A percentile compares a stretch with the other conserved stretches of the same genome.
Conservation (phyloP, 2,888 invertebrate species). For the Lasioglossum pauxillum region DNA sequence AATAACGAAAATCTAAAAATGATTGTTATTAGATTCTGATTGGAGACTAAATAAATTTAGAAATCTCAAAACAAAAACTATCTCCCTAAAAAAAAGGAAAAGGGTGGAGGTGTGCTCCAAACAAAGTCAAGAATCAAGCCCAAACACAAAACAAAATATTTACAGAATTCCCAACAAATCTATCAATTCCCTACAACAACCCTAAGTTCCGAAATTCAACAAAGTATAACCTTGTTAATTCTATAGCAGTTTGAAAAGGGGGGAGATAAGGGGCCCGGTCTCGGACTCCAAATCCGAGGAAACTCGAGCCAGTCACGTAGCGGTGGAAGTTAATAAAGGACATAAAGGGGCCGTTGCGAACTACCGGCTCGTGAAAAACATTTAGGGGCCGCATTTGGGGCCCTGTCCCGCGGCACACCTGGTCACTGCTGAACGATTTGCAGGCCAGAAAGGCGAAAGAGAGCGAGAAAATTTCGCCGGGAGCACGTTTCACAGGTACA, state of each 20-base stretch:
- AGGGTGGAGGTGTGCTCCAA: neutral
- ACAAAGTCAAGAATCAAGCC: neutral
- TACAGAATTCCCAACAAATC: neutral
- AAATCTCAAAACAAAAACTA: neutral
- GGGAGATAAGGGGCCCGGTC: neutral
- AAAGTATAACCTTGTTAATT: neutral
- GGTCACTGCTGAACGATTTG: conserved; percentile 40
- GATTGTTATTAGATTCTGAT: too few relatives aligned
- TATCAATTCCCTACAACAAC: neutral
- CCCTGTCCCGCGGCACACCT: conserved; percentile 49
- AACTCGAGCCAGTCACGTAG: conserved; percentile 62
- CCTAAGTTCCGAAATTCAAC: neutral
- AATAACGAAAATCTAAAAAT: too few relatives aligned
- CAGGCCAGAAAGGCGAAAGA: neutral
- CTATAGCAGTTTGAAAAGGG: neutral
- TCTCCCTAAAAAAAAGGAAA: too few relatives aligned
- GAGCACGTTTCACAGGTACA: conserved; percentile 17
- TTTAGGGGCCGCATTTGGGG: conserved; percentile 43
- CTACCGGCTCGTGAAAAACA: conserved; percentile 59
- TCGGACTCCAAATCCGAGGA: conserved; percentile 52
- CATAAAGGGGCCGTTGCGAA: conserved; percentile 61
- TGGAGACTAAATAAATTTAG: neutral
- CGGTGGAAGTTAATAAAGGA: conserved; percentile 64
- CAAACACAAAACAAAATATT: conserved; percentile 1
- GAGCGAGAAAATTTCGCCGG: conserved; percentile 36